These are phyloP conservation scores for Diplodus sargus DNA, from an alignment of 2,797 vertebrate genomes.

Conservation along the genomic window DNA sequence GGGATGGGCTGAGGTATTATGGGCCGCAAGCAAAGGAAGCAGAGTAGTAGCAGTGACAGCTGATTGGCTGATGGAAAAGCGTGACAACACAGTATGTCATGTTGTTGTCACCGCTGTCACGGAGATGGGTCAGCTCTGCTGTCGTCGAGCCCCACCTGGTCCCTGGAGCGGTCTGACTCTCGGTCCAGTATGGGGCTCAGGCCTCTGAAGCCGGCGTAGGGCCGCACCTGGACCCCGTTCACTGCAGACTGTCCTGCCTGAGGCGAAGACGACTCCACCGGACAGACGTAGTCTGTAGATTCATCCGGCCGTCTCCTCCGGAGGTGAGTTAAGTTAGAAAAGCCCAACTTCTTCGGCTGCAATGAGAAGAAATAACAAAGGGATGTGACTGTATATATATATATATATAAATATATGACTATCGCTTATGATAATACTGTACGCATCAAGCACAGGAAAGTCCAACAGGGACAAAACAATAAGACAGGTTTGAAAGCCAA, in stretches of 20 bases:
- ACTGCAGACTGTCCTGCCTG: slow-evolving; percentile 50
- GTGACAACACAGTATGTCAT: slow-evolving; percentile 26
- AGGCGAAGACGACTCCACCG: slow-evolving; percentile 80
- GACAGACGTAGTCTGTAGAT: slow-evolving; percentile 94
- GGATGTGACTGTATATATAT: neutral
- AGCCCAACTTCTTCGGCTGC: slow-evolving; percentile 96
- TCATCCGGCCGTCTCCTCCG: slow-evolving; percentile 93
- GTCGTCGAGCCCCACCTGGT: slow-evolving; percentile 89
- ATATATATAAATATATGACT: no score
- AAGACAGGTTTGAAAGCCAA: neutral
- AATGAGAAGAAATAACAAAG: slow-evolving; percentile 33
- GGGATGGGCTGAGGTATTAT: slow-evolving; percentile 73
- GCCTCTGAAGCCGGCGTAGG: slow-evolving; percentile 85
- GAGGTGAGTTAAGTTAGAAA: slow-evolving; percentile 94
- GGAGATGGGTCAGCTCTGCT: slow-evolving; percentile 79
- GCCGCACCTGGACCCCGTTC: slow-evolving; percentile 84
- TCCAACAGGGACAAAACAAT: neutral
- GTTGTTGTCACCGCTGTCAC: slow-evolving; percentile 44
- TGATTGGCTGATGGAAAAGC: slow-evolving; percentile 59
- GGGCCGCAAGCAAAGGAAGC: slow-evolving; percentile 82
- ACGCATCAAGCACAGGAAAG: neutral
- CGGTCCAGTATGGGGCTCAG: slow-evolving; percentile 86
- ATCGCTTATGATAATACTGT: neutral
- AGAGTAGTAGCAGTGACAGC: slow-evolving; percentile 68
- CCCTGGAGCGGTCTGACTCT: slow-evolving; percentile 85